Base-by-base conservation (phyloP, 2,888 invertebrate species). In the Azorinus chamasolen region DNA sequence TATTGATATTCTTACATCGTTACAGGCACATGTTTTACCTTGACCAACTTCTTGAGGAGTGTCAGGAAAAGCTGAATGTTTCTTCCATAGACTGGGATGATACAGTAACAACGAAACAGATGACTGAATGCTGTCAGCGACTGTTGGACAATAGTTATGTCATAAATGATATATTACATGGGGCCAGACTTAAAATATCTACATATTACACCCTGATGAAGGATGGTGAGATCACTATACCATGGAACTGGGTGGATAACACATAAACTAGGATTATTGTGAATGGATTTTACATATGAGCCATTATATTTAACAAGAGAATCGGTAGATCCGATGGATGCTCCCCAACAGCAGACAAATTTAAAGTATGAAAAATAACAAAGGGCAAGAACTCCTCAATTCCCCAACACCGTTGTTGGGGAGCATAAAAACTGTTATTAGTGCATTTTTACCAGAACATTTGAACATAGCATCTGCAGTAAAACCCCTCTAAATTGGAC, bases 201-300 rank as follows among this genome's bases (percentile, higher is more conserved):
- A 97, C 97, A 91, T 98, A 97, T 93, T 98, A 97, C 92, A 97
- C 97, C 0, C 96, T 98, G 55, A 94, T 97, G 90, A 96, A 96
- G 0, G 98, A 98, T 93, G 98, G 98, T 0, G 96, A 96, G 68
- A 95, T 98, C 63, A 98, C 97, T 91, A 96, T 98, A 92, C 98
- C 98, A 20, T 98, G 98, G 98, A 96, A 98, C 93, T 98, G 96
- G 95, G 54, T 81, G 22, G 80, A 51, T 62, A 32, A 50, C 16
- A 48, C 48, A 48, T 61, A 12, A 61, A n/a, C 20, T 14, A 8
- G 45, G 45, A 45, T 8, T 20, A 45, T 14, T 45, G n/a, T n/a
- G n/a, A n/a, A n/a, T n/a, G n/a, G n/a, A n/a, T n/a, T n/a, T n/a
- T n/a, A n/a, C n/a, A n/a, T n/a, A n/a, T n/a, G n/a, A n/a, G n/a